phyloP scores from a whole-genome alignment of 2,888 invertebrate species.

The Gisinianus flammeolus region DNA sequence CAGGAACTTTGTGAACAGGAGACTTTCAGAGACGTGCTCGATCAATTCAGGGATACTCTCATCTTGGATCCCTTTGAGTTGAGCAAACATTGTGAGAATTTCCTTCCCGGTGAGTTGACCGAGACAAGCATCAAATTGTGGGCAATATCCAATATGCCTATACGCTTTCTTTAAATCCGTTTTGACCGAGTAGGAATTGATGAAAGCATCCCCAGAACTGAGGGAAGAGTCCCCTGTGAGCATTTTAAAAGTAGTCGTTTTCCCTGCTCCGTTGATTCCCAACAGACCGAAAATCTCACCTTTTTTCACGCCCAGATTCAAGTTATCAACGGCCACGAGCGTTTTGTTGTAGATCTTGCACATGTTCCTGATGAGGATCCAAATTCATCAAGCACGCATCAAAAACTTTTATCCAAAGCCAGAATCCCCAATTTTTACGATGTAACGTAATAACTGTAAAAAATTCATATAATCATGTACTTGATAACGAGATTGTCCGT shows the following conservation, averaged over 20 bases:
- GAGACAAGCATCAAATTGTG: too few relatives aligned
- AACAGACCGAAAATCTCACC: too few relatives aligned
- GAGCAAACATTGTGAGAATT: conserved; percentile 70
- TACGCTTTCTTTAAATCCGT: conserved; percentile 59
- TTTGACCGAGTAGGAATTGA: conserved; percentile 65
- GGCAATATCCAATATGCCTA: too few relatives aligned
- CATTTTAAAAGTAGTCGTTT: too few relatives aligned
- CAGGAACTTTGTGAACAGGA: conserved; percentile 69
- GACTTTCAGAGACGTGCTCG: conserved; percentile 65
- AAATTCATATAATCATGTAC: conserved; percentile 17
- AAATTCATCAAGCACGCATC: too few relatives aligned
- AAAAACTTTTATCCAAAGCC: too few relatives aligned
- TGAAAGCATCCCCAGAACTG: conserved; percentile 69
- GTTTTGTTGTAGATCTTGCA: conserved; percentile 77
- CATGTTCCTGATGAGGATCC: too few relatives aligned
- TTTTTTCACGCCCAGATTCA: too few relatives aligned
- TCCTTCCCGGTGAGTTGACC: conserved; percentile 69
- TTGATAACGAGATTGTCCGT: conserved; percentile 14
- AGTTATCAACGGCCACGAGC: conserved; percentile 78
- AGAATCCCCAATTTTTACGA: conserved; percentile 68
- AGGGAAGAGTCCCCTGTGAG: conserved; percentile 80
- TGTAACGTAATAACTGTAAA: background rate
- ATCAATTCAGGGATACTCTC: conserved; percentile 62
- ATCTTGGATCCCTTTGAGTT: conserved; percentile 69
- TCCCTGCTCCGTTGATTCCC: too few relatives aligned